A percentile compares a stretch with the other conserved stretches of the same genome.
Conservation (phyloP, 2,797 vertebrate genomes). For the Lepilemur ruficaudatus region DNA sequence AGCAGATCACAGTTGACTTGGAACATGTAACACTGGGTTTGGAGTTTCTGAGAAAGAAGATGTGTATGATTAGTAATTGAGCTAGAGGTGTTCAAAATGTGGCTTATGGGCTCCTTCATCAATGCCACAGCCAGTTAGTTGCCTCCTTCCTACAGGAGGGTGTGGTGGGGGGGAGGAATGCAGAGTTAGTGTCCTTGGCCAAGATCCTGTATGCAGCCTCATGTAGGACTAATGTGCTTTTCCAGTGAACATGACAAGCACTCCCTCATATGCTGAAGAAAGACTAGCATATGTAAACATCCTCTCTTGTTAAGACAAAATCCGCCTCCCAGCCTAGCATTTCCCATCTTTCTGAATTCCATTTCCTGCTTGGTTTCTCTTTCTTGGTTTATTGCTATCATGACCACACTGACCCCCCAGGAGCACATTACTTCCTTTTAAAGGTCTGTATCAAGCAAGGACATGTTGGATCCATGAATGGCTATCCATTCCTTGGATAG, state of each 20-base stretch:
- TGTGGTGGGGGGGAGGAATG: not conserved
- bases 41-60: not conserved
- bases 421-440: not conserved
- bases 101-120: not conserved
- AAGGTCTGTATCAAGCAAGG: conserved; percentile 32
- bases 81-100: not conserved
- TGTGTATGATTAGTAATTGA: not conserved
- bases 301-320: conserved; percentile 24
- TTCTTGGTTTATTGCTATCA: not conserved
- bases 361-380: not conserved
- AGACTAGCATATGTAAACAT: not conserved
- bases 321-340: not conserved
- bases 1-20: not conserved
- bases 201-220: not conserved
- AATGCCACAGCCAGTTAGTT: not conserved
- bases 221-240: not conserved
- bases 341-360: conserved; percentile 10
- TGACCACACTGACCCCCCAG: not conserved
- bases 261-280: not conserved
- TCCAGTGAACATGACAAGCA: not conserved
- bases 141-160: not conserved
- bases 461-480: too few relatives aligned
- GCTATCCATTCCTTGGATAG: not conserved
- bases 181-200: conserved; percentile 35
- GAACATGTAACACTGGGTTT: not conserved